phyloP scores from a whole-genome alignment of 2,797 vertebrate species.

The Sphaeramia orbicularis region DNA sequence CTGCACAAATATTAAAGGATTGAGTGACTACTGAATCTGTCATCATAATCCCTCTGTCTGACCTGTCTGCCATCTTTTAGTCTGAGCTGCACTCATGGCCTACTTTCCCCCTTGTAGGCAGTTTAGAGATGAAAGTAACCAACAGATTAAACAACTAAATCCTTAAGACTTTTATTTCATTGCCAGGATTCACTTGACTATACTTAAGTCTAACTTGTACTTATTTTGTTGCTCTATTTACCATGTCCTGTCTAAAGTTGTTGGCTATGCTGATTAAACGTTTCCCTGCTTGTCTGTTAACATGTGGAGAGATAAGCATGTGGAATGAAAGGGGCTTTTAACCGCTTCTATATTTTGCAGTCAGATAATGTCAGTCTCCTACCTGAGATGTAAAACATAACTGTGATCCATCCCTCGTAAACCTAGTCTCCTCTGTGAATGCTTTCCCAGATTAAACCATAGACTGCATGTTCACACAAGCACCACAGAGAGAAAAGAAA shows the following conservation, averaged over 20 bases:
- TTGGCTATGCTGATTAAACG: background rate
- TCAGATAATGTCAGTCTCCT: slow-evolving; percentile 1
- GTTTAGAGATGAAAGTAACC: slow-evolving; percentile 51
- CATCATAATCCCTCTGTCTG: slow-evolving; percentile 36
- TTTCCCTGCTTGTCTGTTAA: too few species aligned
- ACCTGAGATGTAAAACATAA: background rate
- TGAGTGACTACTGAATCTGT: background rate
- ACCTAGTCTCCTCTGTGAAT: slow-evolving; percentile 9
- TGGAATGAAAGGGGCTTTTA: background rate
- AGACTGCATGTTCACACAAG: slow-evolving; percentile 1
- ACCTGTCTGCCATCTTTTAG: slow-evolving; percentile 16
- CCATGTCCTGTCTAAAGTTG: slow-evolving; percentile 4
- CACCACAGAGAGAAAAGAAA: slow-evolving; percentile 3
- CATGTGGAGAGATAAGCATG: background rate
- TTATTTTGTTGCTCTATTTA: slow-evolving; percentile 6
- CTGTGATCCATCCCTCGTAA: slow-evolving; percentile 4
- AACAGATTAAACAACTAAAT: slow-evolving; percentile 57
- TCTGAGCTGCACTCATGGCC: slow-evolving; percentile 28
- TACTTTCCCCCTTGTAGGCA: slow-evolving; percentile 41
- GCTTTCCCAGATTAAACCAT: background rate
- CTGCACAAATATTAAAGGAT: too few species aligned
- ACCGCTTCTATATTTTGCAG: background rate
- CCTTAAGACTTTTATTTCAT: slow-evolving; percentile 37
- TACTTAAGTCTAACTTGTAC: slow-evolving; percentile 12
- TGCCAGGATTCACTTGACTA: slow-evolving; percentile 22